A percentile compares a stretch with the other conserved stretches of the same genome.
Evolutionary conservation across 2,113 vertebrate species (phyloP).

Genomic region (Neomonachus schauinslandi): DNA sequence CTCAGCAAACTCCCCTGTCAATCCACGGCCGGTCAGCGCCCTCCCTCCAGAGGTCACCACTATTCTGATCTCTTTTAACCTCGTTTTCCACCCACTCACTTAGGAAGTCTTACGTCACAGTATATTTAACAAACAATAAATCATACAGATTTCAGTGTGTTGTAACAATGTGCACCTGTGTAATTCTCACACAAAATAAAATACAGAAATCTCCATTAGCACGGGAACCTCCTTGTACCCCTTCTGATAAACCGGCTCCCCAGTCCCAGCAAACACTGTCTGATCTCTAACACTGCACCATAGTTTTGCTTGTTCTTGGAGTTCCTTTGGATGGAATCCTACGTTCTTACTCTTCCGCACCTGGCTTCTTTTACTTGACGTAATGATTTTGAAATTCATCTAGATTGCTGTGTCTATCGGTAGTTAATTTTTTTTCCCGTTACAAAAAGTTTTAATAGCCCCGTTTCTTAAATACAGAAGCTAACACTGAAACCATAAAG

Average conservation of each 20-base stretch:
- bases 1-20: background rate
- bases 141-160: background rate
- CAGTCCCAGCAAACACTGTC: background rate
- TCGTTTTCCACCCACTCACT: background rate
- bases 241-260: background rate
- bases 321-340: background rate
- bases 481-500: background rate
- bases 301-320: background rate
- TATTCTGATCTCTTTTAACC: background rate
- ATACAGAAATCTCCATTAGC: background rate
- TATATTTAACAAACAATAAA: background rate
- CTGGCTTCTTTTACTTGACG: background rate
- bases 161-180: background rate
- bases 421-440: background rate
- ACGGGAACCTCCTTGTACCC: background rate
- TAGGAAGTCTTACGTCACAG: background rate
- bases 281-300: background rate
- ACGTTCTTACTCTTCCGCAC: background rate
- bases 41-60: background rate
- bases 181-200: background rate
- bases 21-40: rapidly evolving
- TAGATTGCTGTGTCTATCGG: background rate
- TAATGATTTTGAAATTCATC: background rate
- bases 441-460: background rate
- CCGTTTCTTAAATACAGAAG: background rate